Percentiles rank a stretch among this genome's conserved stretches.
Conservation (phyloP, 2,797 vertebrate species). For the Anabas testudineus region DNA sequence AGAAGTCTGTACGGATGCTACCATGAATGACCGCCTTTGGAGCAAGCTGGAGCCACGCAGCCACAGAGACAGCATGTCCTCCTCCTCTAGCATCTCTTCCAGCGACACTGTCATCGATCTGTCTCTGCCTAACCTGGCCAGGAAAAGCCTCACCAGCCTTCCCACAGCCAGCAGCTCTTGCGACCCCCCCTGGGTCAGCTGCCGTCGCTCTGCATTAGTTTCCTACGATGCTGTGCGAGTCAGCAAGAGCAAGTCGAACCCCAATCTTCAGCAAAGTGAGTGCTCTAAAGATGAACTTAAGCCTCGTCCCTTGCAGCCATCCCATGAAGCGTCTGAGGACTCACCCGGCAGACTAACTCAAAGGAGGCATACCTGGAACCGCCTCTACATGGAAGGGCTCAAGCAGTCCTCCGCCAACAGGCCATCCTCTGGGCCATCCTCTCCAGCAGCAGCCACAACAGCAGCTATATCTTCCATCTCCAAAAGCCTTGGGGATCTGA, state of each 20-base stretch:
- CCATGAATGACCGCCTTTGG: slow-evolving; percentile 91
- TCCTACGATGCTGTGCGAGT: slow-evolving; percentile 72
- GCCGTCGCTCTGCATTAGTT: slow-evolving; percentile 68
- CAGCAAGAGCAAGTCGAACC: slow-evolving; percentile 94
- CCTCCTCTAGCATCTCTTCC: slow-evolving; percentile 96
- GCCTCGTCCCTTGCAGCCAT: slow-evolving; percentile 77
- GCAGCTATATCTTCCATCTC: slow-evolving; percentile 84
- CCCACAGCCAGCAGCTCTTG: slow-evolving; percentile 67
- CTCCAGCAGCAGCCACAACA: slow-evolving; percentile 35
- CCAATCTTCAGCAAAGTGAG: slow-evolving; percentile 84
- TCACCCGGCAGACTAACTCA: slow-evolving; percentile 72
- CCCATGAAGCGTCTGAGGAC: slow-evolving; percentile 53
- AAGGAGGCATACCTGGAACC: slow-evolving; percentile 90
- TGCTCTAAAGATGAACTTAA: slow-evolving; percentile 71
- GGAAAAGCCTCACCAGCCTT: slow-evolving; percentile 85
- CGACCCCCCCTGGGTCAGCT: slow-evolving; percentile 64
- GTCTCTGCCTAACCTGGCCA: slow-evolving; percentile 88
- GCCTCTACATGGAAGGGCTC: slow-evolving; percentile 90
- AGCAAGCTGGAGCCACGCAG: slow-evolving; percentile 88
- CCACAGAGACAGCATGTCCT: slow-evolving; percentile 92
- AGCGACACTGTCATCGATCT: slow-evolving; percentile 94
- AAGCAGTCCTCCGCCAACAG: slow-evolving; percentile 80
- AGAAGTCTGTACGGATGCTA: slow-evolving; percentile 88
- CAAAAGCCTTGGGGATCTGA: slow-evolving; percentile 96
- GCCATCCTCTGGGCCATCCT: slow-evolving; percentile 34